Evolutionary conservation across 2,888 invertebrate genomes (phyloP).

Genomic region (Spodoptera exigua): DNA sequence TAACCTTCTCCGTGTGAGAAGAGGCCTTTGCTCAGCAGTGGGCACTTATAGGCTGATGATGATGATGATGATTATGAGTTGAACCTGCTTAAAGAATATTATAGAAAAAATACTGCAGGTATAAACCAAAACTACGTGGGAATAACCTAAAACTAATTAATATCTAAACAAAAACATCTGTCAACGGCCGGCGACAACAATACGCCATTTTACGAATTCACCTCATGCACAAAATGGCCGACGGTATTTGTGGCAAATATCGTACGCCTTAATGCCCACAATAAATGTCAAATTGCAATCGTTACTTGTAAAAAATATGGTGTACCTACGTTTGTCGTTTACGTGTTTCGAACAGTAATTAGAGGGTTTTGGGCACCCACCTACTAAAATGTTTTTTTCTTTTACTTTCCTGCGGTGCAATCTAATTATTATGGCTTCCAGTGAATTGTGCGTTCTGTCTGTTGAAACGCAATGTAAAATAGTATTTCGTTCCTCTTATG

Average conservation of each 20-base stretch:
- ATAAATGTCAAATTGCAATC: slow-evolving; percentile 86
- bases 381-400: slow-evolving; percentile 30
- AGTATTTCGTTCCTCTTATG: no score
- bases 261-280: slow-evolving; percentile 79
- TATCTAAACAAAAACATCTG: slow-evolving; percentile 19
- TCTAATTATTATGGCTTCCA: slow-evolving; percentile 49
- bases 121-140: background rate
- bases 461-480: slow-evolving; percentile 31
- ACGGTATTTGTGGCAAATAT: slow-evolving; percentile 74
- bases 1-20: no score
- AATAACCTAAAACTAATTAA: slow-evolving; percentile 3
- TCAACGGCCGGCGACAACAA: slow-evolving; percentile 60
- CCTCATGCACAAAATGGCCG: slow-evolving; percentile 78
- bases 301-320: slow-evolving; percentile 85
- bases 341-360: slow-evolving; percentile 84
- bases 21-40: no score
- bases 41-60: no score
- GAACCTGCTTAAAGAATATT: no score
- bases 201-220: slow-evolving; percentile 80
- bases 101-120: no score
- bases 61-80: no score
- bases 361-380: slow-evolving; percentile 58
- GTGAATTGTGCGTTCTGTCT: slow-evolving; percentile 27
- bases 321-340: slow-evolving; percentile 71
- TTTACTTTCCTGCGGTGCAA: slow-evolving; percentile 37